Base-by-base conservation (phyloP, 2,797 vertebrate genomes). In the Sebastes melanostomus region DNA sequence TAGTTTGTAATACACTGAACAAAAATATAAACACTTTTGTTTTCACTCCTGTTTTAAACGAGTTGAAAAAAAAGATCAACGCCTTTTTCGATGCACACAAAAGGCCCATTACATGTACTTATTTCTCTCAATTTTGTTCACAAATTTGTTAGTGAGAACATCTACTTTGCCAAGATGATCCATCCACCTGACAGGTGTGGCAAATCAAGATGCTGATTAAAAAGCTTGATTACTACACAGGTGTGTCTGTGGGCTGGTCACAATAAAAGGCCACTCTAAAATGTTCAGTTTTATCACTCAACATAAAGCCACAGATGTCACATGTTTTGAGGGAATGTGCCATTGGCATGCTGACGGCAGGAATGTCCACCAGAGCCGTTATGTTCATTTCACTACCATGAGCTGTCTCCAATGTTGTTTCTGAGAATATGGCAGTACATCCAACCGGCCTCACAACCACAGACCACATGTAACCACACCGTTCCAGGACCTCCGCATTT, bases 321-420 rank as follows among this genome's bases (percentile, higher is more conserved):
- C 5, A 6, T 6, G 30, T 34, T 34, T 22, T 62, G 27, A 30
- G 56, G 27, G 56, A 29, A 0, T 0, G 52, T 55, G 1, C 0
- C 46, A 20, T 50, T 50, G 46, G 6, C 46, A 50, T 50, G 46
- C 46, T 52, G 46, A 52, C 2, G 18, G 18, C 18, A 52, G 42
- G 42, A 46, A 46, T 52, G 18, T 52, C 20, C 18, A n/a, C 4
- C 46, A 52, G 46, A 52, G 46, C 18, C 0, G 8, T 52, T 0
- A 52, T n/a, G 18, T 52, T 52, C 7, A 52, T 52, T 52, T 20
- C 46, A 52, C 46, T 20, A 52, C 46, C 8, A n/a, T 18, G 4
- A 50, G 20, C 46, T n/a, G 46, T 20, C 46, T 50, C 46, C 46
- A 50, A 13, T 0, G 46, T 0, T 50, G 46, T 50, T 6, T 50